These are phyloP conservation scores for Tenrec ecaudatus DNA, from an alignment of 2,113 vertebrate genomes.

Conservation along the genomic window DNA sequence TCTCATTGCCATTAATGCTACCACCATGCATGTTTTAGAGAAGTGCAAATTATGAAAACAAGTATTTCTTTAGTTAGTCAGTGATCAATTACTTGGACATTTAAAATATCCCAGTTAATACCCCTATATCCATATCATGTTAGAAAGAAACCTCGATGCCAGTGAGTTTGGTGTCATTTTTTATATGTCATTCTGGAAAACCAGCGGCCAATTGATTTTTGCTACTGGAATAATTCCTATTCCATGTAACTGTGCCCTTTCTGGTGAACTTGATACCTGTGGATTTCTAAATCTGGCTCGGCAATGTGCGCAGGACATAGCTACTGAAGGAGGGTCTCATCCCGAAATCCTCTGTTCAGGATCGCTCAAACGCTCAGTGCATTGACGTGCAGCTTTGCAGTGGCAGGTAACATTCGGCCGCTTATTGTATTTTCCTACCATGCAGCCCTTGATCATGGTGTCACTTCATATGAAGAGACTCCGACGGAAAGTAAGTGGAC, in stretches of 20 bases:
- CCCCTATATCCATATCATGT: not conserved
- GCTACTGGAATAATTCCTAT: not conserved
- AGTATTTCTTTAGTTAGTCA: not conserved
- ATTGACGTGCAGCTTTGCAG: slow-evolving; percentile 20
- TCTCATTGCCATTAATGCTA: not conserved
- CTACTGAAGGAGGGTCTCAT: not conserved
- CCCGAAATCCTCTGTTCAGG: not conserved
- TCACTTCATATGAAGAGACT: slow-evolving; percentile 35
- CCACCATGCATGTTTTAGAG: not conserved
- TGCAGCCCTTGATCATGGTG: slow-evolving; percentile 21
- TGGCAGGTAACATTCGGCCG: not conserved
- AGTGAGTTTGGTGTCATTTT: not conserved
- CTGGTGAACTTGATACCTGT: not conserved
- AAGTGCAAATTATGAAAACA: not conserved
- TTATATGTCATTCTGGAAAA: not conserved
- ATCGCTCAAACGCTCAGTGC: not conserved
- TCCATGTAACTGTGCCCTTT: not conserved
- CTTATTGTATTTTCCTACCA: slow-evolving; percentile 32
- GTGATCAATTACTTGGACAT: not conserved
- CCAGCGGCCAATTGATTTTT: not conserved
- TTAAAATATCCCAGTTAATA: not conserved
- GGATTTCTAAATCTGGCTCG: not conserved
- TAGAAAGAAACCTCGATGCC: not conserved
- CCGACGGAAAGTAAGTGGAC: not conserved
- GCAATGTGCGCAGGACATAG: not conserved